These are phyloP conservation scores for Drosophila sucinea DNA, from an alignment of 1,140 invertebrate species.

Conservation along the genomic window DNA sequence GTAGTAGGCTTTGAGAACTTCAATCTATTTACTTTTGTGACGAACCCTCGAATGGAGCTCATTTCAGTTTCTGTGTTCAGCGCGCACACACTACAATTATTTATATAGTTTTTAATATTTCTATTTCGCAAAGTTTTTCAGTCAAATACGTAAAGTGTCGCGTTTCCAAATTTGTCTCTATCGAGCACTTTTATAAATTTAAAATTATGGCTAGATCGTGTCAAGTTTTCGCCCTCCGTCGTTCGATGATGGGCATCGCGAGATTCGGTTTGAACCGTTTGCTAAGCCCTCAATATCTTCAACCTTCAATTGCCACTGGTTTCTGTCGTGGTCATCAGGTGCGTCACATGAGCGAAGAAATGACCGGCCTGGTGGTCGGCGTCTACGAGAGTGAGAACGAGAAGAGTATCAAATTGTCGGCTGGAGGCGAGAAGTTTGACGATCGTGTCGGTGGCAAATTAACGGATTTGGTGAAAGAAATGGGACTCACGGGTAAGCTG, in stretches of 20 bases:
- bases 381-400: slow-evolving; percentile 85
- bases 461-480: slow-evolving; percentile 55
- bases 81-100: not conserved
- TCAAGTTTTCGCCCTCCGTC: not conserved
- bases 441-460: slow-evolving; percentile 67
- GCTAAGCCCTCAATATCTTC: not conserved
- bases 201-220: not conserved
- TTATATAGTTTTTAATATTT: not conserved
- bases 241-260: not conserved
- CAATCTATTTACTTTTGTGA: not conserved
- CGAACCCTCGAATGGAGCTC: not conserved
- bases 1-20: not conserved
- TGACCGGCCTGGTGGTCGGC: slow-evolving; percentile 47
- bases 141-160: not conserved
- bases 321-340: too few relatives aligned
- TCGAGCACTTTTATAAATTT: not conserved
- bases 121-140: not conserved
- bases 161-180: not conserved
- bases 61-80: slow-evolving; percentile 2
- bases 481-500: slow-evolving; percentile 67
- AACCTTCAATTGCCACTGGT: too few relatives aligned
- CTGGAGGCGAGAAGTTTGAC: slow-evolving; percentile 69
- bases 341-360: slow-evolving; percentile 16
- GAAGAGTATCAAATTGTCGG: slow-evolving; percentile 80
- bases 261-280: not conserved